Conservation (phyloP, 2,888 invertebrate species). For the Plagiodera versicolora region DNA sequence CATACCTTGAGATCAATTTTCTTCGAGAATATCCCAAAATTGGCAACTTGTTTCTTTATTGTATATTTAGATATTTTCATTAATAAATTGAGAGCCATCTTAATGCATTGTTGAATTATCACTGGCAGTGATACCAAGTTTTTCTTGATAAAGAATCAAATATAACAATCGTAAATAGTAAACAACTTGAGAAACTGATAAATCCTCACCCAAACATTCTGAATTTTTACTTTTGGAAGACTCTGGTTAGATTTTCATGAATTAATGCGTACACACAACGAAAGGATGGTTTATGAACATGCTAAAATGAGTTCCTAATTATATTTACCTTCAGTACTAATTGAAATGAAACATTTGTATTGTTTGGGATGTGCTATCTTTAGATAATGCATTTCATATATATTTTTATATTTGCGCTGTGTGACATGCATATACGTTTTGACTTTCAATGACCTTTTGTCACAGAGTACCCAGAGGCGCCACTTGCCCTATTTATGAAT, state of each 20-base stretch:
- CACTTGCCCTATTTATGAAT: too few species aligned
- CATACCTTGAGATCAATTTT: conserved; percentile 33
- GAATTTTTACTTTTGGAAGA: neutral
- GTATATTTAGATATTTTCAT: conserved; percentile 9
- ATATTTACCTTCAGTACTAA: neutral
- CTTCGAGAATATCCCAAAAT: conserved; percentile 27
- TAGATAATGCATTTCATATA: neutral
- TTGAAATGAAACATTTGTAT: neutral
- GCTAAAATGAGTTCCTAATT: neutral
- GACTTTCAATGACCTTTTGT: too few species aligned
- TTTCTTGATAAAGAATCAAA: neutral
- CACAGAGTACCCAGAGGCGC: too few species aligned
- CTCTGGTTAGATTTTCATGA: neutral
- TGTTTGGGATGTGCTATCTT: neutral
- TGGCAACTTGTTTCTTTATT: conserved; percentile 20
- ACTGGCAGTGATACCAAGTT: neutral
- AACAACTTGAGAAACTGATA: neutral
- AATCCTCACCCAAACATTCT: neutral
- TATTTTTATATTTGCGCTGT: too few species aligned
- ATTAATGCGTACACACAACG: neutral
- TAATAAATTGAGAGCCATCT: conserved; percentile 13
- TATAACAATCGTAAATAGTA: neutral
- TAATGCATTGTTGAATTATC: neutral
- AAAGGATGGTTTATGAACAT: neutral
- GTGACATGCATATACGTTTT: too few species aligned